Evolutionary conservation across 2,888 invertebrate genomes (phyloP).

Genomic region (Oegoconia quadripuncta): DNA sequence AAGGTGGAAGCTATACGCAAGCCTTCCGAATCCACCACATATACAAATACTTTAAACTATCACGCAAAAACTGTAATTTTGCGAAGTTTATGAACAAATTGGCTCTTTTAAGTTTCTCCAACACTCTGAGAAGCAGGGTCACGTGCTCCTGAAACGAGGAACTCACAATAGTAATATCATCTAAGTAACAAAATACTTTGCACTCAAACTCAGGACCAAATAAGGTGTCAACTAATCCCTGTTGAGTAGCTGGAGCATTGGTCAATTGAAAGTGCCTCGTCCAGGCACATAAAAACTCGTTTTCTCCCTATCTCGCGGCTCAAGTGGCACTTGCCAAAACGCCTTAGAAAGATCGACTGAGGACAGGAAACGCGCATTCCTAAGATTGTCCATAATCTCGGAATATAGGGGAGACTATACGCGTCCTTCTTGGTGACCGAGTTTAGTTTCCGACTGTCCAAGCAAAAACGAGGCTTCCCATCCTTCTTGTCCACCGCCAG

Average conservation of each 20-base stretch:
- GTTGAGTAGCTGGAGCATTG: conserved; percentile 18
- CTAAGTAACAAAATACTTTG: conserved; percentile 22
- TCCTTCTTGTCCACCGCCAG: background rate
- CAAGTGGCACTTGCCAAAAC: conserved; percentile 14
- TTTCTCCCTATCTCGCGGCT: background rate
- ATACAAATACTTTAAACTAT: conserved; percentile 20
- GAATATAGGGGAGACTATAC: conserved; percentile 19
- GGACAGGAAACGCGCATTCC: conserved; percentile 9
- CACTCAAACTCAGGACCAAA: conserved; percentile 20
- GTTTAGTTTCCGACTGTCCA: conserved; percentile 5
- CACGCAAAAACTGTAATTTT: conserved; percentile 21
- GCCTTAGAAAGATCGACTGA: conserved; percentile 12
- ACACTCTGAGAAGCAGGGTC: conserved; percentile 16
- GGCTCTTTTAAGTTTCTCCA: conserved; percentile 19
- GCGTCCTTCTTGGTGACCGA: too few species aligned
- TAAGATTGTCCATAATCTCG: conserved; percentile 15
- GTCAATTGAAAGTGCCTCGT: conserved; percentile 11
- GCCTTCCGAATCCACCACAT: too few species aligned
- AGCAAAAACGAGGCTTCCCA: conserved; percentile 1
- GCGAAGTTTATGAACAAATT: conserved; percentile 21
- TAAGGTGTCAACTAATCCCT: conserved; percentile 2
- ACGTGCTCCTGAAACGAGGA: conserved; percentile 23
- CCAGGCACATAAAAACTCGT: conserved; percentile 3
- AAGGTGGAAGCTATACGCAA: too few species aligned
- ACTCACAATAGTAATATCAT: conserved; percentile 23